Evolutionary conservation across 2,888 invertebrate species (phyloP).

Genomic region (Lithophane semibrunnea): DNA sequence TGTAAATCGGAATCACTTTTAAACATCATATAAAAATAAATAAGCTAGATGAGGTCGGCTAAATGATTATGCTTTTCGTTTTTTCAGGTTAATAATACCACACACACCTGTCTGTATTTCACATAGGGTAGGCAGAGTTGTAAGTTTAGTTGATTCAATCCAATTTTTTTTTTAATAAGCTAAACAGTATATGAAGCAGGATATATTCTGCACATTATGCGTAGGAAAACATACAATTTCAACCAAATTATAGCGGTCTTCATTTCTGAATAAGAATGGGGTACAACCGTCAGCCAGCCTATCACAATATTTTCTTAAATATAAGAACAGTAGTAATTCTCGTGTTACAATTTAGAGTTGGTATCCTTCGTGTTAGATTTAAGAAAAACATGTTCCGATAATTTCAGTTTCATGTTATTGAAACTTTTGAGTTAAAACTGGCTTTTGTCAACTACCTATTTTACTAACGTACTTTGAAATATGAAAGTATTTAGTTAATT

Average conservation of each 20-base stretch:
- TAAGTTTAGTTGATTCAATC: too few species aligned
- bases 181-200: too few species aligned
- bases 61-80: too few species aligned
- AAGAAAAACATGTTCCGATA: slow-evolving; percentile 37
- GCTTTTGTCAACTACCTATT: background rate
- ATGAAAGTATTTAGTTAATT: too few species aligned
- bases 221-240: background rate
- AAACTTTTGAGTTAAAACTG: background rate
- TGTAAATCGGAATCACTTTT: too few species aligned
- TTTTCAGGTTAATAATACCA: too few species aligned
- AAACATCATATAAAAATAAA: too few species aligned
- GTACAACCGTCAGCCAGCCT: slow-evolving; percentile 18
- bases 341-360: background rate
- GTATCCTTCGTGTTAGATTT: slow-evolving; percentile 1
- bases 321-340: slow-evolving; percentile 36
- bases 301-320: slow-evolving; percentile 42
- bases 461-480: background rate
- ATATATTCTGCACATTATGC: too few species aligned
- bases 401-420: slow-evolving; percentile 24
- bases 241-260: slow-evolving; percentile 12
- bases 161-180: too few species aligned
- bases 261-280: slow-evolving; percentile 20
- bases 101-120: too few species aligned
- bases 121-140: too few species aligned
- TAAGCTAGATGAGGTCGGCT: too few species aligned